phyloP scores from a whole-genome alignment of 64 coral and sea anemone species.

The Stylophora pistillata region DNA sequence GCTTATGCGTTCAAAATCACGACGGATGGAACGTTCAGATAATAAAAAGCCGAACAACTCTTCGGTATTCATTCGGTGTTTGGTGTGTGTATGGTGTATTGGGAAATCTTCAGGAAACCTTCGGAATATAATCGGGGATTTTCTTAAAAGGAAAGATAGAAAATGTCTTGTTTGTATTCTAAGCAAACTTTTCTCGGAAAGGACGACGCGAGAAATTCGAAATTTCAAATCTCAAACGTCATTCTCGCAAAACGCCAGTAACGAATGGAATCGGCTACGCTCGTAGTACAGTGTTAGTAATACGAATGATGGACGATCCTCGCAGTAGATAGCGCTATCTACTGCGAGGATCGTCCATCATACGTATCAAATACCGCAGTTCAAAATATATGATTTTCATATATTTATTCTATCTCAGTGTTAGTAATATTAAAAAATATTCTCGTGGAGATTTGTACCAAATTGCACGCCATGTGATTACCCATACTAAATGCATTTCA shows the following conservation, averaged over 20 bases:
- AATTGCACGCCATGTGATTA: conserved; percentile 23
- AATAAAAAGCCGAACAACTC: no score
- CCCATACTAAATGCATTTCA: conserved; percentile 24
- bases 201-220: neutral
- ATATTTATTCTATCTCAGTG: no score
- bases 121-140: neutral
- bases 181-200: conserved; percentile 25
- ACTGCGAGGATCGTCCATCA: no score
- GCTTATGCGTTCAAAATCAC: no score
- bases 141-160: neutral
- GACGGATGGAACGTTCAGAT: no score
- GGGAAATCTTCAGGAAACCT: neutral
- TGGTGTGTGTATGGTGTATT: neutral
- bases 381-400: no score
- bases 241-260: conserved; percentile 12
- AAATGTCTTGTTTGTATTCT: conserved; percentile 29
- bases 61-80: neutral
- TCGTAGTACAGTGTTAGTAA: conserved; percentile 17
- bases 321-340: no score
- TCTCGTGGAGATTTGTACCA: neutral
- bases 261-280: conserved; percentile 20
- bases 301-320: no score
- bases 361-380: no score
- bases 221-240: conserved; percentile 5
- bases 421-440: conserved; percentile 15